Evolutionary conservation across 2,888 invertebrate species (phyloP).

Genomic region (Drosophila neotestacea): DNA sequence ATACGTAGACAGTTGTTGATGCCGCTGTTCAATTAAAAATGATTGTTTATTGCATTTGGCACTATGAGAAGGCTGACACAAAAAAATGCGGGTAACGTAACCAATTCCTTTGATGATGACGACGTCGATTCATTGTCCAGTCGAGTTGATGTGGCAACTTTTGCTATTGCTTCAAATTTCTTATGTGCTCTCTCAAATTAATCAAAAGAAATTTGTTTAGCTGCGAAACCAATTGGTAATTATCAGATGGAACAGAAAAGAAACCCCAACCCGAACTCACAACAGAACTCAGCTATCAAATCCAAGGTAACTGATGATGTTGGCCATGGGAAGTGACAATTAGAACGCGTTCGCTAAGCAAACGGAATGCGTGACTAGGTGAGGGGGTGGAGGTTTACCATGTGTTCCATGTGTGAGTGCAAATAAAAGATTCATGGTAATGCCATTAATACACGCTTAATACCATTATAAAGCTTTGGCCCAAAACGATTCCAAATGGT

Average conservation of each 20-base stretch:
- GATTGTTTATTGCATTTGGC: slow-evolving; percentile 78
- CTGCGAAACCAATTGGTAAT: slow-evolving; percentile 47
- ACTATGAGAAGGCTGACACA: slow-evolving; percentile 41
- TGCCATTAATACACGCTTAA: slow-evolving; percentile 72
- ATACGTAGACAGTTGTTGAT: slow-evolving; percentile 18
- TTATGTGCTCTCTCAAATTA: slow-evolving; percentile 48
- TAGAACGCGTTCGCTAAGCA: slow-evolving; percentile 43
- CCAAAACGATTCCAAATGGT: slow-evolving; percentile 39
- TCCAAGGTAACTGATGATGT: slow-evolving; percentile 10
- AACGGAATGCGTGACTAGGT: slow-evolving; percentile 39
- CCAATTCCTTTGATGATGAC: slow-evolving; percentile 67
- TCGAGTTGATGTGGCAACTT: slow-evolving; percentile 4
- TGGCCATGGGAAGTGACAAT: slow-evolving; percentile 39
- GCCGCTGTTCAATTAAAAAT: slow-evolving; percentile 67
- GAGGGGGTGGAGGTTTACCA: not conserved
- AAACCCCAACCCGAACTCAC: not conserved
- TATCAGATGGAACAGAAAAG: slow-evolving; percentile 39
- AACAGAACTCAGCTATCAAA: slow-evolving; percentile 4
- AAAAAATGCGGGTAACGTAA: slow-evolving; percentile 65
- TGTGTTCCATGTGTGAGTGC: slow-evolving; percentile 32
- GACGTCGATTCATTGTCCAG: slow-evolving; percentile 36
- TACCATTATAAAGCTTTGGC: slow-evolving; percentile 64
- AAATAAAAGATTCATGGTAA: slow-evolving; percentile 75
- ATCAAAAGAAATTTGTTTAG: slow-evolving; percentile 46
- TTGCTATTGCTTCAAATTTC: slow-evolving; percentile 10